Conservation (phyloP, 1,140 invertebrate species). For the Drosophila lowei region DNA sequence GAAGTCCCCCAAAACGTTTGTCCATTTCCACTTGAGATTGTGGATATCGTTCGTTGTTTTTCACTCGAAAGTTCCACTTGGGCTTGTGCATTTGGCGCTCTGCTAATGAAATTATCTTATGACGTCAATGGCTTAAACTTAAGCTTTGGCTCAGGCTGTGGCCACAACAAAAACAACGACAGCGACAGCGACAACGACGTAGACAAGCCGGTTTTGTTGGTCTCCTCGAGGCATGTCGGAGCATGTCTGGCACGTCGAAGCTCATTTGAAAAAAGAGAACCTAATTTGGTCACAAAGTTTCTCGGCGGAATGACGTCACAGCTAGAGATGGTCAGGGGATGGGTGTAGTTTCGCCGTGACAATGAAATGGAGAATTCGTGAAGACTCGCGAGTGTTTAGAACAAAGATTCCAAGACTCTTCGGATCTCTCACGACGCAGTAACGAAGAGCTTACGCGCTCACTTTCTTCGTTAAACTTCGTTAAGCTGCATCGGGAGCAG, state of each 20-base stretch:
- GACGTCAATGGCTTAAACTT: constrained; percentile 61
- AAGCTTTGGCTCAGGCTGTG: constrained; percentile 29
- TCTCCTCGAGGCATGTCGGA: constrained; percentile 7
- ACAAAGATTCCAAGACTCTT: no score
- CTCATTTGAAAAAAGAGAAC: constrained; percentile 36
- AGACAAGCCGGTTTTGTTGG: constrained; percentile 56
- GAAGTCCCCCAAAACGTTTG: constrained; percentile 14
- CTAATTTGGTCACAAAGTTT: constrained; percentile 64
- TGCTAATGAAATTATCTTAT: constrained; percentile 58
- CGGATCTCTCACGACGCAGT: no score
- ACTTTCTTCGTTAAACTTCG: no score
- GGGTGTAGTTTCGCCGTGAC: no score
- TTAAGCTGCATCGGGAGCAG: no score
- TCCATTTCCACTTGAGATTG: neutral
- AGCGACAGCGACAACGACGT: constrained; percentile 15
- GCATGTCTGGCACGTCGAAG: constrained; percentile 12
- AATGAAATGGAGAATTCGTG: no score
- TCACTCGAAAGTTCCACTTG: constrained; percentile 19
- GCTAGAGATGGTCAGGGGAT: neutral
- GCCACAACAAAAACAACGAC: constrained; percentile 4
- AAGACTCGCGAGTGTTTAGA: no score
- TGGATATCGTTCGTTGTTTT: neutral
- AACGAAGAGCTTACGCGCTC: no score
- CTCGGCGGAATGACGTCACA: constrained; percentile 57
- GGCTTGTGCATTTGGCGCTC: constrained; percentile 46